Percentiles rank a stretch among this genome's conserved stretches.
phyloP scores from a whole-genome alignment of 2,113 vertebrate species.

The Callithrix jacchus region DNA sequence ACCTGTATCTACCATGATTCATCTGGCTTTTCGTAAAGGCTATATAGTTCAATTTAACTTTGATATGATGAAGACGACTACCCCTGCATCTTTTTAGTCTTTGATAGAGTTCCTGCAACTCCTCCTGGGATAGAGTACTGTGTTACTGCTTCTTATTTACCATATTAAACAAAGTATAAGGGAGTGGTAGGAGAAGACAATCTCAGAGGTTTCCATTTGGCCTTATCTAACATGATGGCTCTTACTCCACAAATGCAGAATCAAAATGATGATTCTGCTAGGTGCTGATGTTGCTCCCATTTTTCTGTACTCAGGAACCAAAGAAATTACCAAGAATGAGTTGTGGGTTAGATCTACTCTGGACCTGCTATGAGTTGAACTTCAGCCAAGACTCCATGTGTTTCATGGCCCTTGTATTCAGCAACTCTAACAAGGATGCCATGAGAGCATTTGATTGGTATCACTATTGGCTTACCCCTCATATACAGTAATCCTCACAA shows the following conservation, averaged over 20 bases:
- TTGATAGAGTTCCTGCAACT: not conserved
- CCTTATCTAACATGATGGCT: not conserved
- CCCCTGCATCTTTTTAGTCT: not conserved
- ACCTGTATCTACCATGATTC: not conserved
- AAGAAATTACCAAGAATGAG: not conserved
- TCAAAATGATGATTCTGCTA: not conserved
- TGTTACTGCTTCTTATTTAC: not conserved
- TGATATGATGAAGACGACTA: not conserved
- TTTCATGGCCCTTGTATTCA: not conserved
- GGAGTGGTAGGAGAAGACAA: not conserved
- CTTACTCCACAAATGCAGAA: not conserved
- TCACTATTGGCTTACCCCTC: not conserved
- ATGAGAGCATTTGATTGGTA: not conserved
- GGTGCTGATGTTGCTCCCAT: not conserved
- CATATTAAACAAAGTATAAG: not conserved
- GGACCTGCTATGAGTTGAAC: not conserved
- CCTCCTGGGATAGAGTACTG: not conserved
- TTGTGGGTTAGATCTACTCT: not conserved
- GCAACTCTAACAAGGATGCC: not conserved
- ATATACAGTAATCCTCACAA: not conserved
- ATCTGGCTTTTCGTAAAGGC: not conserved
- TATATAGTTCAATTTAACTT: not conserved
- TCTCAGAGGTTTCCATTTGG: not conserved
- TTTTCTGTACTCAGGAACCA: not conserved
- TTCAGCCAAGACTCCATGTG: not conserved